Evolutionary conservation across 2,888 invertebrate species (phyloP).

Genomic region (Eustalomyia histrio): DNA sequence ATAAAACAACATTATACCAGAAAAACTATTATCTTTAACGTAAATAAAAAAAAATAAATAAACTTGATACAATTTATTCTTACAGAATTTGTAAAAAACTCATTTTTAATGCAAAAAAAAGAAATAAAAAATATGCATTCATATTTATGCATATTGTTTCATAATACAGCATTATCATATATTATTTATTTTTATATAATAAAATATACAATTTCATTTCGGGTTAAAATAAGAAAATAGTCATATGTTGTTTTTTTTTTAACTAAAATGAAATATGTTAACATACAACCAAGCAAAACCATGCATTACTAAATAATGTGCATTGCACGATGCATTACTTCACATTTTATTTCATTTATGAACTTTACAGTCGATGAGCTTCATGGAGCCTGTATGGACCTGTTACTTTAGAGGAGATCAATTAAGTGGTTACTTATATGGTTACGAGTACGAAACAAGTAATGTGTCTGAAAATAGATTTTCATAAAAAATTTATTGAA

Average conservation of each 20-base stretch:
- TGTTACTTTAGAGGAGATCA: too few species aligned
- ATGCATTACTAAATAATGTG: too few species aligned
- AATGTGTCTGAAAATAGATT: too few species aligned
- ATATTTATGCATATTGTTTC: background rate
- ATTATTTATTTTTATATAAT: background rate
- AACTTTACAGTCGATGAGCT: too few species aligned
- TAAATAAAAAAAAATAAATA: background rate
- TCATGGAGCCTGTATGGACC: too few species aligned
- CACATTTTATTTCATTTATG: too few species aligned
- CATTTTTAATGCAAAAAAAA: background rate
- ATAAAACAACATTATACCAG: background rate
- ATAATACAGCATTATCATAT: conserved; percentile 1
- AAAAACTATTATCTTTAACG: background rate
- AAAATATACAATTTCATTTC: background rate
- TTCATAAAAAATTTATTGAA: too few species aligned
- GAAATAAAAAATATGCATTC: background rate
- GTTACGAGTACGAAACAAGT: too few species aligned
- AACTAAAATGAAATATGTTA: background rate
- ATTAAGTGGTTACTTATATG: too few species aligned
- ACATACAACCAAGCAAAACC: too few species aligned
- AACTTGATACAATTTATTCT: background rate
- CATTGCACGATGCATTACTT: too few species aligned
- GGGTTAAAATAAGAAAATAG: background rate
- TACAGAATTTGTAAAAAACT: background rate
- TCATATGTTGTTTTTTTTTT: background rate